Evolutionary conservation across 1,140 invertebrate species (phyloP).

Genomic region (Piezodorus guildinii): DNA sequence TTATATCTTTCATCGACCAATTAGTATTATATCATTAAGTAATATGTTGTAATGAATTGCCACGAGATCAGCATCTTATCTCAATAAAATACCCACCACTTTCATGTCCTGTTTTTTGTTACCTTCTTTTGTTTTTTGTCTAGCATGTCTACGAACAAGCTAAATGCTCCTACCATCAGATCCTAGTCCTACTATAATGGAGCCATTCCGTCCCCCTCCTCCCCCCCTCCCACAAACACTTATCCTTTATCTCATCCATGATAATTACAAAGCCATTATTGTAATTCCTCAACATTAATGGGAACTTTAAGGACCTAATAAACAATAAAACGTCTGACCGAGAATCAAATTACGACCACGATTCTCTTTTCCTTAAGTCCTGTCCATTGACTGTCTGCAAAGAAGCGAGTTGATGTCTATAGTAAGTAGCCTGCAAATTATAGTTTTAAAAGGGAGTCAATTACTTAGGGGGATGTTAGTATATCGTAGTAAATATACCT

Average conservation of each 20-base stretch:
- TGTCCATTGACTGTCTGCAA: too few relatives aligned
- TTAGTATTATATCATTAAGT: not conserved
- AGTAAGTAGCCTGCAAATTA: too few relatives aligned
- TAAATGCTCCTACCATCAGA: not conserved
- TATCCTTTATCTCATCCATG: not conserved
- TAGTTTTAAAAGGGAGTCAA: too few relatives aligned
- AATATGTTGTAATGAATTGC: too few relatives aligned
- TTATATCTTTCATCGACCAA: too few relatives aligned
- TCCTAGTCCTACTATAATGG: not conserved
- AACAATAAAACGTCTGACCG: too few relatives aligned
- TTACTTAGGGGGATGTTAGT: too few relatives aligned
- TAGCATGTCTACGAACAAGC: not conserved
- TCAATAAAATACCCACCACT: slow-evolving; percentile 7
- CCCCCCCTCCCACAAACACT: not conserved
- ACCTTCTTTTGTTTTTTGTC: not conserved
- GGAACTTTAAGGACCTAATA: not conserved
- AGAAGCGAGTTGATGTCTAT: too few relatives aligned
- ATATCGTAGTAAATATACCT: too few relatives aligned
- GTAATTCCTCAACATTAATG: slow-evolving; percentile 1
- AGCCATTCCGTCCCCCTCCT: not conserved
- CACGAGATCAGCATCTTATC: not conserved
- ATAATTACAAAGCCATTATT: slow-evolving; percentile 3
- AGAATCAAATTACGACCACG: too few relatives aligned
- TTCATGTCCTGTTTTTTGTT: not conserved
- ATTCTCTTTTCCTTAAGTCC: too few relatives aligned